Base-by-base conservation (phyloP, 2,113 vertebrate genomes). In the Tachycineta bicolor region DNA sequence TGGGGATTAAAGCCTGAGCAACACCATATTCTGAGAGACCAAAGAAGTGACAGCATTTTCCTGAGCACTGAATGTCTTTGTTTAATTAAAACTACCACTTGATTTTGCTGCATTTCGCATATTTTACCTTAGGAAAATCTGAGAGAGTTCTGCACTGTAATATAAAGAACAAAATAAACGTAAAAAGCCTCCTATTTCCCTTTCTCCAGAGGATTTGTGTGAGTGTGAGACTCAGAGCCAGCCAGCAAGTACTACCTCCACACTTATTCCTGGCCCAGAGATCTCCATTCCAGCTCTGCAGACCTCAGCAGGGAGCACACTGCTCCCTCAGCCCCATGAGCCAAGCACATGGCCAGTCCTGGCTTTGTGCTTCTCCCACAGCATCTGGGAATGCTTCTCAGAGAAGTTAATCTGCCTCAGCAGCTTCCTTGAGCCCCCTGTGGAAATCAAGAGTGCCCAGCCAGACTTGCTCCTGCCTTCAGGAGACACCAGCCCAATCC, bases 31-130 rank as follows among this genome's bases (percentile, higher is more conserved):
- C 17, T 2, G 0, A 75, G 34, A 89, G 50, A 58, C 14, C 2
- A 3, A 82, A 47, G 67, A 43, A 83, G 12, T 2, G 1, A 21
- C 25, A 53, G 44, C 16, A 15, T 64, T 94, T 82, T 49, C 41
- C 1, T 0, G 0, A 84, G 53, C 34, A 59, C 12, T 28, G 7
- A 74, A 43, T 28, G 15, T 25, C 4, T 26, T 53, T 31, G 46
- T 53, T 41, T 1, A 16, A 69, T 56, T 50, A 56, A 56, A 82
- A 52, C n/a, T 56, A 68, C 19, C 20, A 14, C 5, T 52, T 64
- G 23, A 29, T 76, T 91, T 67, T 75, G 20, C 33, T 47, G 44
- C 17, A 76, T 62, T 77, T 62, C 53, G 49, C 9, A 23, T 46
- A 24, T 67, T 93, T 93, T 29, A 81, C 12, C 39, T 81, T 29